Percentiles rank a stretch among this genome's conserved stretches.
These are phyloP conservation scores for Tringa solitaria DNA, from an alignment of 2,113 vertebrate genomes.

Conservation along the genomic window DNA sequence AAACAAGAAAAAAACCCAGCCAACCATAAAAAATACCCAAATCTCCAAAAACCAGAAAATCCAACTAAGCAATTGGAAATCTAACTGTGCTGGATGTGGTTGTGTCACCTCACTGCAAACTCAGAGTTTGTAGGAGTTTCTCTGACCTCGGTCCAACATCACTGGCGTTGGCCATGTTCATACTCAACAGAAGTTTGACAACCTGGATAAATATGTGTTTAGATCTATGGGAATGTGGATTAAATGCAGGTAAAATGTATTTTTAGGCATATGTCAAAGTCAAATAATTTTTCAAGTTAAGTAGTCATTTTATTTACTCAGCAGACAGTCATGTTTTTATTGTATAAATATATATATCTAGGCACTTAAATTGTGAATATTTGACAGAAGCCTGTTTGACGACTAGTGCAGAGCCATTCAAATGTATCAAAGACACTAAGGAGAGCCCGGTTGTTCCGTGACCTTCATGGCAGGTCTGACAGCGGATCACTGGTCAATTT, in stretches of 20 bases:
- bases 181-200: not conserved
- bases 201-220: not conserved
- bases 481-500: not conserved
- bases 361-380: conserved; percentile 2
- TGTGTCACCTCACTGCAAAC: not conserved
- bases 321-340: not conserved
- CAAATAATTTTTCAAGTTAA: not conserved
- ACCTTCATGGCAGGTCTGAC: not conserved
- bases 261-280: not conserved
- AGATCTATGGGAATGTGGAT: not conserved
- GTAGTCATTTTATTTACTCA: conserved; percentile 29
- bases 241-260: not conserved
- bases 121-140: not conserved
- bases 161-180: accelerated
- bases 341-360: conserved; percentile 4
- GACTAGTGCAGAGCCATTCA: not conserved
- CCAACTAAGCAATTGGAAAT: not conserved
- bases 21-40: not conserved
- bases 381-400: not conserved
- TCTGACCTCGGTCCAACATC: not conserved
- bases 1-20: not conserved
- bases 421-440: not conserved
- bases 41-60: not conserved
- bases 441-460: not conserved
- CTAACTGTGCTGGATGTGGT: not conserved